phyloP scores from a whole-genome alignment of 2,797 vertebrate genomes.

The Aselliscus stoliczkanus region DNA sequence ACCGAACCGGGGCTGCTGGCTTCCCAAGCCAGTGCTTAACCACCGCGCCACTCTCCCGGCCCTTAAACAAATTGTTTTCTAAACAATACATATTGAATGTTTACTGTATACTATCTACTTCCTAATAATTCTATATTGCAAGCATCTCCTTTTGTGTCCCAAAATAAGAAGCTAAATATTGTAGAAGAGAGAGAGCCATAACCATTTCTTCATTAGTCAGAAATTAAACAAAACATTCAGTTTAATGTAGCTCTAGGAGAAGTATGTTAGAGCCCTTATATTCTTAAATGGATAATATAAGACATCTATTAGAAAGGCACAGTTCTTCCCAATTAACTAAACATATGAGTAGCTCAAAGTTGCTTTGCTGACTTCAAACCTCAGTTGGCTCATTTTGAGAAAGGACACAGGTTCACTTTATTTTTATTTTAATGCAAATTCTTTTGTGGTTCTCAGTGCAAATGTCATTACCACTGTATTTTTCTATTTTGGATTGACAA shows the following conservation, averaged over 20 bases:
- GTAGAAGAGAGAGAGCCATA: not conserved
- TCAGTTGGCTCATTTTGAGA: not conserved
- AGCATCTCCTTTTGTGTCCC: not conserved
- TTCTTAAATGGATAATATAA: not conserved
- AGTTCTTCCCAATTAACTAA: not conserved
- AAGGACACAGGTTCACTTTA: not conserved
- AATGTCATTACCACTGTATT: not conserved
- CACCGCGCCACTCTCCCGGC: too few species aligned
- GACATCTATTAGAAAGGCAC: not conserved
- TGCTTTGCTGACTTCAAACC: not conserved
- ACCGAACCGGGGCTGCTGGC: too few species aligned
- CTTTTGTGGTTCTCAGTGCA: not conserved
- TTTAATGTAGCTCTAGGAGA: not conserved
- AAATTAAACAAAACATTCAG: not conserved
- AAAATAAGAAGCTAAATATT: not conserved
- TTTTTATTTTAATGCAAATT: conserved; percentile 28
- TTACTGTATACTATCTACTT: not conserved
- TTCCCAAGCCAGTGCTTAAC: too few species aligned
- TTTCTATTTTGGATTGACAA: not conserved
- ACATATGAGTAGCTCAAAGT: not conserved
- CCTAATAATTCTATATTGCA: not conserved
- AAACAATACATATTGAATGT: not conserved
- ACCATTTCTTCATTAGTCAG: not conserved
- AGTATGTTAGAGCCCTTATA: not conserved
- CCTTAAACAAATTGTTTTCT: too few species aligned